A percentile compares a stretch with the other conserved stretches of the same genome.
Conservation (phyloP, 2,113 vertebrate species). For the Microcebus murinus region DNA sequence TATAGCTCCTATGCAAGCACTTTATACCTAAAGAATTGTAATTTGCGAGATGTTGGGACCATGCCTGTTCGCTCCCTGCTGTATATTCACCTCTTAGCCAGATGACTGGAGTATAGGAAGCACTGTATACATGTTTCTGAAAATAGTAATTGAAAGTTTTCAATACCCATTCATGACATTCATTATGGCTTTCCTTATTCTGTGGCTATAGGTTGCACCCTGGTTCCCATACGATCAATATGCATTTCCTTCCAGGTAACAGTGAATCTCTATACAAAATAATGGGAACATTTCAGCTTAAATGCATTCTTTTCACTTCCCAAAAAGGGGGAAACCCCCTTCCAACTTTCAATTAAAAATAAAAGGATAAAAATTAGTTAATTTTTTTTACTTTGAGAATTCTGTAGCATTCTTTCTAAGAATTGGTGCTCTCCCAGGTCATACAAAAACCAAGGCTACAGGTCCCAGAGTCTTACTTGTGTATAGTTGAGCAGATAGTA, state of each 20-base stretch:
- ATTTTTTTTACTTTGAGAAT: slow-evolving; percentile 27
- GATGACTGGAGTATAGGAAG: neutral
- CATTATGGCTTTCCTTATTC: neutral
- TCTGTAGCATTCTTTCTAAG: slow-evolving; percentile 1
- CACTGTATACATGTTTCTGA: neutral
- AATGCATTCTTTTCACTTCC: neutral
- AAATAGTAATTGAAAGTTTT: slow-evolving; percentile 13
- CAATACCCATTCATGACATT: neutral
- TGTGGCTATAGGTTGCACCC: neutral
- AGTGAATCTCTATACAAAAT: neutral
- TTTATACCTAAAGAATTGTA: neutral
- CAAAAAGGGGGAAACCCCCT: neutral
- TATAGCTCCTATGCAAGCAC: neutral
- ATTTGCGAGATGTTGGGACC: neutral
- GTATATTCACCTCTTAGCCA: neutral
- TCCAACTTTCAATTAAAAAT: neutral
- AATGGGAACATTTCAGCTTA: neutral
- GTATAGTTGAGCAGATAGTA: neutral
- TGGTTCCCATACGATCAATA: neutral
- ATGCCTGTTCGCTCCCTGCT: neutral
- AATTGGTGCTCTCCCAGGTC: neutral
- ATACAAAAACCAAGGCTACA: neutral
- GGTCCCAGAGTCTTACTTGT: neutral
- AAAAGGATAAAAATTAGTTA: neutral
- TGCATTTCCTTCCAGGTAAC: neutral